These are phyloP conservation scores for Zoanthus sansibaricus DNA, from an alignment of 92 coral and sea anemone species.

Conservation along the genomic window DNA sequence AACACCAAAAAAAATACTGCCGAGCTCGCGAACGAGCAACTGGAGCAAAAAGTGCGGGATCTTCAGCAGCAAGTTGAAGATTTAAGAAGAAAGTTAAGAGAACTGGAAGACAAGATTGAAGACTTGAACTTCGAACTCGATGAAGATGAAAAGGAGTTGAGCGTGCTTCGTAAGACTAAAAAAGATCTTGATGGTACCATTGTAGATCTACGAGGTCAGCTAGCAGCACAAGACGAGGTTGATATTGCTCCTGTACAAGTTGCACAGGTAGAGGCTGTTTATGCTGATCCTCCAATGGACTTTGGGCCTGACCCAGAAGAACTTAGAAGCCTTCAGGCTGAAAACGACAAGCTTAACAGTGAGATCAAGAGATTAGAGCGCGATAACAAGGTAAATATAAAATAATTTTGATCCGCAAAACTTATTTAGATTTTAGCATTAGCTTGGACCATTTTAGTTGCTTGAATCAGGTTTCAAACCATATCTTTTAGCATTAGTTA, in stretches of 20 bases:
- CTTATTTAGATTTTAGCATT: no score
- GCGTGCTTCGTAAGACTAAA: slow-evolving; percentile 65
- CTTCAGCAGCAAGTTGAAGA: slow-evolving; percentile 68
- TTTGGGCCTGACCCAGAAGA: slow-evolving; percentile 81
- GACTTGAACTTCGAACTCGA: slow-evolving; percentile 77
- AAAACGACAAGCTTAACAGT: slow-evolving; percentile 64
- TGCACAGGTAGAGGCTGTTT: slow-evolving; percentile 60
- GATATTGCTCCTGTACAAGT: slow-evolving; percentile 72
- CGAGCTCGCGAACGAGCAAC: slow-evolving; percentile 78
- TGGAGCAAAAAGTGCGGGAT: slow-evolving; percentile 69
- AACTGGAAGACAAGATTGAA: slow-evolving; percentile 74
- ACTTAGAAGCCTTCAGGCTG: slow-evolving; percentile 72
- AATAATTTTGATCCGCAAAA: no score
- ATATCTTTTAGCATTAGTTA: no score
- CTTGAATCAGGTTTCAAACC: no score
- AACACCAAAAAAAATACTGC: slow-evolving; percentile 57
- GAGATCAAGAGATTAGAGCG: slow-evolving; percentile 66
- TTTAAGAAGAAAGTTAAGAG: slow-evolving; percentile 44
- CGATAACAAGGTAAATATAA: slow-evolving; percentile 47
- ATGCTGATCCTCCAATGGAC: slow-evolving; percentile 74
- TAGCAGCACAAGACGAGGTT: slow-evolving; percentile 76
- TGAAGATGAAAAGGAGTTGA: slow-evolving; percentile 74
- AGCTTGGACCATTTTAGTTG: no score
- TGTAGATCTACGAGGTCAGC: slow-evolving; percentile 69
- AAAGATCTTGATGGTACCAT: slow-evolving; percentile 70